These are phyloP conservation scores for Microctenopoma lineatum DNA, from an alignment of 2,797 vertebrate species.

Conservation along the genomic window DNA sequence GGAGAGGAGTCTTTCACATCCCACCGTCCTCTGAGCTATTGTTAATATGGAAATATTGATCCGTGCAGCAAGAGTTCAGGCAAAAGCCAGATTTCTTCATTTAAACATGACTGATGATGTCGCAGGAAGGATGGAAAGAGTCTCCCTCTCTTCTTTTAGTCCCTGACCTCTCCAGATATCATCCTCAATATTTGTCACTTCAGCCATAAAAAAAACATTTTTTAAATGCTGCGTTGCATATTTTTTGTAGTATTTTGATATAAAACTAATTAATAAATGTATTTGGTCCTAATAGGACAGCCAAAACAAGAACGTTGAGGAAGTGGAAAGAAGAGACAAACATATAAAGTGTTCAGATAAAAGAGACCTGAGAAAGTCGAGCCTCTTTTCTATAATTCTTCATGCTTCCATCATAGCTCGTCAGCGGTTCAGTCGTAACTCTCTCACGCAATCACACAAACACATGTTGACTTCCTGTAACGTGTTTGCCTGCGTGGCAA, in stretches of 20 bases:
- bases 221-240: too few species aligned
- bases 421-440: slow-evolving; percentile 9
- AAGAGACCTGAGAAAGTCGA: not conserved
- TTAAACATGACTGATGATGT: slow-evolving; percentile 9
- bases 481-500: slow-evolving; percentile 13
- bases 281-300: too few species aligned
- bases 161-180: too few species aligned
- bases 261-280: too few species aligned
- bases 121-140: not conserved
- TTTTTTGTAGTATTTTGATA: too few species aligned
- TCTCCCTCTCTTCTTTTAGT: not conserved
- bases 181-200: too few species aligned
- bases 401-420: not conserved
- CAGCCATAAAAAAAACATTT: too few species aligned
- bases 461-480: not conserved
- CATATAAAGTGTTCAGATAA: slow-evolving; percentile 7
- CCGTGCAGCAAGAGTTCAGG: not conserved
- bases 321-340: slow-evolving; percentile 2
- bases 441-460: slow-evolving; percentile 3
- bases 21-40: not conserved
- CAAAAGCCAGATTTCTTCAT: not conserved
- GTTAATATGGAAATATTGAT: slow-evolving; percentile 1
- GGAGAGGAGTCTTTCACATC: not conserved
- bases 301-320: not conserved
- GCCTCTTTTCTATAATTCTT: not conserved